A percentile compares a stretch with the other conserved stretches of the same genome.
Evolutionary conservation across 2,888 invertebrate species (phyloP).

Genomic region (Xestia sexstrigata): DNA sequence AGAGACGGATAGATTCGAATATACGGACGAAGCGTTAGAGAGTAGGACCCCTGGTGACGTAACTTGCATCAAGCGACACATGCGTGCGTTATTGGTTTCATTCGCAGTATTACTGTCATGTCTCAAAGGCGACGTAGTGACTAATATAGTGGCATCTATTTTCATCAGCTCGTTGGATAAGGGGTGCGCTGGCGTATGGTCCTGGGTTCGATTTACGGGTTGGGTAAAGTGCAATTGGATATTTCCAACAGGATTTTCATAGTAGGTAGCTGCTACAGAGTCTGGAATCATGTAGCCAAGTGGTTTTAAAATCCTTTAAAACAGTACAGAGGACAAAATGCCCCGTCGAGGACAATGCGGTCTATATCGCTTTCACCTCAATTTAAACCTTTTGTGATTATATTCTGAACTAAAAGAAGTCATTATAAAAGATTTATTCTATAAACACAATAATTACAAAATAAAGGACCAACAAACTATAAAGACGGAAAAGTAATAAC

Average conservation of each 20-base stretch:
- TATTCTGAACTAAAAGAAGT: neutral
- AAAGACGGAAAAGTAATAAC: constrained; percentile 9
- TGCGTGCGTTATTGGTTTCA: neutral
- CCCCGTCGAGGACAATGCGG: neutral
- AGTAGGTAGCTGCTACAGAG: neutral
- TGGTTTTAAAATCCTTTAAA: neutral
- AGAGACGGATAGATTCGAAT: no score
- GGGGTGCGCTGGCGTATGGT: no score
- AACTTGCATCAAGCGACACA: neutral
- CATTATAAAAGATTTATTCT: neutral
- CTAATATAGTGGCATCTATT: neutral
- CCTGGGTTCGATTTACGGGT: neutral
- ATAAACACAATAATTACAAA: neutral
- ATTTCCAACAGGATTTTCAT: neutral
- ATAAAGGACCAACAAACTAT: neutral
- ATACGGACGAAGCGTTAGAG: no score
- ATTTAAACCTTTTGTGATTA: neutral
- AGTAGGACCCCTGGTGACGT: neutral
- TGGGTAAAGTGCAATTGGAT: neutral
- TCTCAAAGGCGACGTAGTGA: neutral
- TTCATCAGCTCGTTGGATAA: neutral
- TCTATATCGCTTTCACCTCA: neutral
- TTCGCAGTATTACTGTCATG: neutral
- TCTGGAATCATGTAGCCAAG: neutral
- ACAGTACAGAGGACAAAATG: neutral